phyloP scores from a whole-genome alignment of 92 coral and sea anemone genomes.

The Epizoanthus illoricatus region DNA sequence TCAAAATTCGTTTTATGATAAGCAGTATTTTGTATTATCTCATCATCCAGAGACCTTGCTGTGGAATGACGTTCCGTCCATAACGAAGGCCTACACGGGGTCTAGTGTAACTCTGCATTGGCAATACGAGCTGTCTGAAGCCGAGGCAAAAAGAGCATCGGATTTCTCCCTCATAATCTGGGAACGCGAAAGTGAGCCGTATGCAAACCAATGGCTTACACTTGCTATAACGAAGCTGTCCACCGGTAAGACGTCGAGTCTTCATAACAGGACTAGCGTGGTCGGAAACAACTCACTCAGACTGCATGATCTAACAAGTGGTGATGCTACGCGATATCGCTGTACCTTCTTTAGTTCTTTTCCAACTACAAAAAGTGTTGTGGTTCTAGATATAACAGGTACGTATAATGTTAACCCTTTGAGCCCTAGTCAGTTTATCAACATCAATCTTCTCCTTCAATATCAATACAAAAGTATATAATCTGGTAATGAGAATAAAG shows the following conservation, averaged over 20 bases:
- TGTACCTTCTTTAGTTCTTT: constrained; percentile 75
- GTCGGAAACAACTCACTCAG: constrained; percentile 37
- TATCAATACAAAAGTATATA: too few relatives aligned
- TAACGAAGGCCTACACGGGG: constrained; percentile 27
- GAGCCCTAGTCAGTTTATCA: too few relatives aligned
- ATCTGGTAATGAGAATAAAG: too few relatives aligned
- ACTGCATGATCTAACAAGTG: constrained; percentile 48
- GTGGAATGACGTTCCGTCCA: constrained; percentile 39
- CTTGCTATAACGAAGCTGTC: constrained; percentile 55
- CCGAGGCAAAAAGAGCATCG: constrained; percentile 50
- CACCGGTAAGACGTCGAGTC: not conserved
- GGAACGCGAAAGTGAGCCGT: constrained; percentile 68
- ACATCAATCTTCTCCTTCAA: too few relatives aligned
- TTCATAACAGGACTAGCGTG: constrained; percentile 11
- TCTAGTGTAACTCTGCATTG: constrained; percentile 55
- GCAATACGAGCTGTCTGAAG: constrained; percentile 49
- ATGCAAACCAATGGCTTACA: constrained; percentile 66
- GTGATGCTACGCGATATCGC: constrained; percentile 69
- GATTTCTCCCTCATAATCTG: constrained; percentile 56
- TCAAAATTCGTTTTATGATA: too few relatives aligned
- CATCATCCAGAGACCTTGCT: constrained; percentile 35
- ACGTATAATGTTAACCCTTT: not conserved
- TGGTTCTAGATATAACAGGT: constrained; percentile 66
- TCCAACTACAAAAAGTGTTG: constrained; percentile 51
- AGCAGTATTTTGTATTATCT: too few relatives aligned